A percentile compares a stretch with the other conserved stretches of the same genome.
These are phyloP conservation scores for Antidorcas marsupialis DNA, from an alignment of 2,113 vertebrate genomes.

Conservation along the genomic window DNA sequence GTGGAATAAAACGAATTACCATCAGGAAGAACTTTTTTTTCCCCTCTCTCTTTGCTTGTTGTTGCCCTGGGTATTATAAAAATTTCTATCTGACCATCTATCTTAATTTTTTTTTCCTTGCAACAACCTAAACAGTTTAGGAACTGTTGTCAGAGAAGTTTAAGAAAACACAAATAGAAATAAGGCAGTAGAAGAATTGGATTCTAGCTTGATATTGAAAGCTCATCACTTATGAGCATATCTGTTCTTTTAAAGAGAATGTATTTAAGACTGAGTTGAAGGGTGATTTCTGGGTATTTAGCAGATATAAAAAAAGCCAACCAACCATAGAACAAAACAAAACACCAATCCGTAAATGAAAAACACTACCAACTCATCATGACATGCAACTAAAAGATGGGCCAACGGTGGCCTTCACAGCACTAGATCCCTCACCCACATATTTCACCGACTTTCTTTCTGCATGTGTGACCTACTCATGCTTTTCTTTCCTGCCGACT, in stretches of 20 bases:
- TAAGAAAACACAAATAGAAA: constrained; percentile 28
- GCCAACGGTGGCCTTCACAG: rapidly evolving
- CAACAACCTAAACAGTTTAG: background rate
- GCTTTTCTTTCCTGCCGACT: background rate
- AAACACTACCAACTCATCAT: background rate
- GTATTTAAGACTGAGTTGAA: background rate
- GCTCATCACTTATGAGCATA: background rate
- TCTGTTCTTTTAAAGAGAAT: constrained; percentile 6
- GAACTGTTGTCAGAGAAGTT: constrained; percentile 5
- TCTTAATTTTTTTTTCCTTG: background rate
- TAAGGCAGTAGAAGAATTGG: background rate
- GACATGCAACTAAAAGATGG: background rate
- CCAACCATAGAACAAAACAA: background rate
- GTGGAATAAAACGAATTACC: constrained; percentile 47
- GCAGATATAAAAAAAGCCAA: background rate
- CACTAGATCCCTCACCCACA: rapidly evolving
- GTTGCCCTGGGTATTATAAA: constrained; percentile 16
- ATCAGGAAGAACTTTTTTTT: constrained; percentile 6
- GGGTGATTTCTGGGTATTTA: background rate
- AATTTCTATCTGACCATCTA: background rate
- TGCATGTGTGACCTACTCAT: background rate
- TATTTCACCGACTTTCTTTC: background rate
- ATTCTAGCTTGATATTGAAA: constrained; percentile 5
- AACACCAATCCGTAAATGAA: background rate
- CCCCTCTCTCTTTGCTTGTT: background rate